These are phyloP conservation scores for Hydrocynus forskahlii DNA, from an alignment of 2,797 vertebrate genomes.

Conservation along the genomic window DNA sequence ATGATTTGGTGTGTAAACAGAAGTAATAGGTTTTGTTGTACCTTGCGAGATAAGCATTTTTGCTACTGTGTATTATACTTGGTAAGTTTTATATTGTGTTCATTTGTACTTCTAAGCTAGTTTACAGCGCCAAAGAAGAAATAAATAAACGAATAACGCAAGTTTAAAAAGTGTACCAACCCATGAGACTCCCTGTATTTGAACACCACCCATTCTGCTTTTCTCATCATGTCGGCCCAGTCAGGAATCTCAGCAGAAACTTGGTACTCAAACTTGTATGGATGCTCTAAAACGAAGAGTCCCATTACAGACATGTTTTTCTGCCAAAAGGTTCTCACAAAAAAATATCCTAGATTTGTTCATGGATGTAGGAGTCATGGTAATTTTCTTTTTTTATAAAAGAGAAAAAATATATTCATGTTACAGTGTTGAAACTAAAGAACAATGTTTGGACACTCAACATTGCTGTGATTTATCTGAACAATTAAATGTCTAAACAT, in stretches of 20 bases:
- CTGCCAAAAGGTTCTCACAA: background rate
- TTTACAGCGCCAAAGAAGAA: background rate
- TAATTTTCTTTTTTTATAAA: too few relatives aligned
- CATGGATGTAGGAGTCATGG: too few relatives aligned
- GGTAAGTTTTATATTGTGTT: background rate
- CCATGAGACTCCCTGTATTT: constrained; percentile 87
- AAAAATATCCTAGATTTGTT: background rate
- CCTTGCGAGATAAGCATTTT: too few relatives aligned
- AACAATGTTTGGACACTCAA: too few relatives aligned
- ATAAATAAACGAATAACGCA: background rate
- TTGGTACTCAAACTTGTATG: constrained; percentile 91
- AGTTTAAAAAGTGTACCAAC: constrained; percentile 69
- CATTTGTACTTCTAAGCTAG: background rate
- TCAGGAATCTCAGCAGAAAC: constrained; percentile 86
- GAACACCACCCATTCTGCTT: constrained; percentile 92
- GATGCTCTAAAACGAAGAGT: constrained; percentile 80
- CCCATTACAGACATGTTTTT: background rate
- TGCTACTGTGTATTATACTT: too few relatives aligned
- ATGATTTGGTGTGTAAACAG: too few relatives aligned
- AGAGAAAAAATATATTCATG: background rate
- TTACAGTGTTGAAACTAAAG: background rate
- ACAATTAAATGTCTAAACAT: background rate
- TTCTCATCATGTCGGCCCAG: constrained; percentile 89
- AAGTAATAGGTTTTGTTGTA: too few relatives aligned
- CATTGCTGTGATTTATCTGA: too few relatives aligned